Evolutionary conservation across 2,888 invertebrate species (phyloP).

Genomic region (Napeogenes sylphis): DNA sequence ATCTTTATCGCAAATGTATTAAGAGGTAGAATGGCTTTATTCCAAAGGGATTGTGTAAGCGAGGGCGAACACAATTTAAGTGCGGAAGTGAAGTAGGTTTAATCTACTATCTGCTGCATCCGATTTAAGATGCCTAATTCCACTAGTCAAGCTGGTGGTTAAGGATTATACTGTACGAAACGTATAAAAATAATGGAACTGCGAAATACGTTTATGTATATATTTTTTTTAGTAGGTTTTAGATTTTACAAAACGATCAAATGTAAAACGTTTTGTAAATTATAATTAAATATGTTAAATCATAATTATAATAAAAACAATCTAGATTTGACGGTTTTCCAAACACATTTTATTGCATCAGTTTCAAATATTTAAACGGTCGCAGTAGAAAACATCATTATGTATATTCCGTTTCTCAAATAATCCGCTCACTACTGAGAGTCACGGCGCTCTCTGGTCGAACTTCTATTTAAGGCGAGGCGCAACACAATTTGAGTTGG

Average conservation of each 20-base stretch:
- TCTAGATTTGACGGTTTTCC: no score
- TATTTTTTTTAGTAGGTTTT: no score
- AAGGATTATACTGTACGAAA: background rate
- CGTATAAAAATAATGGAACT: no score
- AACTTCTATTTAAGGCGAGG: constrained; percentile 50
- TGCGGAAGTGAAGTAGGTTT: constrained; percentile 49
- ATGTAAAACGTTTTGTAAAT: no score
- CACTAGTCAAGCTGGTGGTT: constrained; percentile 4
- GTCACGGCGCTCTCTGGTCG: constrained; percentile 30
- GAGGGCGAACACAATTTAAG: constrained; percentile 53
- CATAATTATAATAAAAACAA: no score
- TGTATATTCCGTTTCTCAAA: background rate
- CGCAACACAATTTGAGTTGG: constrained; percentile 17
- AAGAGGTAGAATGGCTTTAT: background rate
- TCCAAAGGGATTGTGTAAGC: background rate
- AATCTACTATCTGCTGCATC: constrained; percentile 3
- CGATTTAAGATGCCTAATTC: constrained; percentile 6
- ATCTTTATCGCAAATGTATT: background rate
- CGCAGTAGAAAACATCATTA: background rate
- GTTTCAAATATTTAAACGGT: no score
- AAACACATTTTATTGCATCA: no score
- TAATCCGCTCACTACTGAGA: constrained; percentile 6
- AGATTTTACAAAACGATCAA: no score
- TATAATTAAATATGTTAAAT: background rate
- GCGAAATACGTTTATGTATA: background rate